phyloP scores from a whole-genome alignment of 2,113 vertebrate genomes.

The Sakesphorus luctuosus region DNA sequence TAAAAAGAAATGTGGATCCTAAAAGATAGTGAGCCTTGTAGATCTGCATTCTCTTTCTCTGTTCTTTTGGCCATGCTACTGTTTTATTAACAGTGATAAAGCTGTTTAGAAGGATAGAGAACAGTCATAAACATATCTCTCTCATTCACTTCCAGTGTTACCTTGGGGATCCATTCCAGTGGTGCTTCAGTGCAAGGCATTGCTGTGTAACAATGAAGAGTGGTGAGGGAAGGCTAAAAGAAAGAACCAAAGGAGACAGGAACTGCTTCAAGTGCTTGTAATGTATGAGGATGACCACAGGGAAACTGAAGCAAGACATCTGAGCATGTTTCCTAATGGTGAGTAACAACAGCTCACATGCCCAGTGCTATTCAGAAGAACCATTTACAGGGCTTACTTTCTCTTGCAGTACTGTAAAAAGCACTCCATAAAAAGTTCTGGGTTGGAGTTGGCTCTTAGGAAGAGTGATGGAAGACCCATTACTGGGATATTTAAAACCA shows the following conservation, averaged over 20 bases:
- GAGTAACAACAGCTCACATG: rapidly evolving
- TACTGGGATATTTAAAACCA: background rate
- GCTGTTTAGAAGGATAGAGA: background rate
- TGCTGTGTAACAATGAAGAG: background rate
- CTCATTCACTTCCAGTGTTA: background rate
- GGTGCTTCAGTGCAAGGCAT: background rate
- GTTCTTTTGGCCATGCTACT: background rate
- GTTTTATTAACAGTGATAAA: slow-evolving; percentile 27
- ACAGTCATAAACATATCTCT: background rate
- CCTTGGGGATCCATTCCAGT: background rate
- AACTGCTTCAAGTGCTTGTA: background rate
- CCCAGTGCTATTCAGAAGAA: background rate
- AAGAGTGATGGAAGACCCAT: background rate
- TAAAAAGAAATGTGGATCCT: background rate
- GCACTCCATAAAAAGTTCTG: background rate
- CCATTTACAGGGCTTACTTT: background rate
- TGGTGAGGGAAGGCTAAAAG: background rate
- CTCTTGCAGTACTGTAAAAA: background rate
- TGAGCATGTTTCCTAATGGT: background rate
- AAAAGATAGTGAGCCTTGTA: background rate
- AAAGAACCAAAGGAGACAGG: background rate
- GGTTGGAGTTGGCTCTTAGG: background rate
- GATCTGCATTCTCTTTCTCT: background rate
- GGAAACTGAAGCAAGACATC: background rate
- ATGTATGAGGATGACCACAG: background rate